Percentiles rank a stretch among this genome's conserved stretches.
These are phyloP conservation scores for Dicranocentrus wangi DNA, from an alignment of 2,888 invertebrate genomes.

Conservation along the genomic window DNA sequence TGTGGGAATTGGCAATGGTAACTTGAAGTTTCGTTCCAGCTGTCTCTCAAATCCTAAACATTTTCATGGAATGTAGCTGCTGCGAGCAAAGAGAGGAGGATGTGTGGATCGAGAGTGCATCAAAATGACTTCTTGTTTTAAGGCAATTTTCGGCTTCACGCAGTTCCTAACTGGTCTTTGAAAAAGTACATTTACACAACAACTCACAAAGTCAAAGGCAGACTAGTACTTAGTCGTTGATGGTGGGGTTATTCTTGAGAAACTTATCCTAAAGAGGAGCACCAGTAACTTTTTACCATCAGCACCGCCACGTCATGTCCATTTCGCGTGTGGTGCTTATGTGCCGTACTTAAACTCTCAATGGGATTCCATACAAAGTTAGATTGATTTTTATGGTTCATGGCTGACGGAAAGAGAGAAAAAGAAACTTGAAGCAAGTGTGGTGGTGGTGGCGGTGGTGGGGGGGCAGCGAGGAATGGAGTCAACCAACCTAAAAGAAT, in stretches of 20 bases:
- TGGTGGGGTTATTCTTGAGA: too few species aligned
- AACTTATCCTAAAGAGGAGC: too few species aligned
- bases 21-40: constrained; percentile 35
- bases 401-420: background rate
- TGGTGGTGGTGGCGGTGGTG: background rate
- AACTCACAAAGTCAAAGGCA: too few species aligned
- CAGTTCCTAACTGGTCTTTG: too few species aligned
- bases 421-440: too few species aligned
- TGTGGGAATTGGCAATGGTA: background rate
- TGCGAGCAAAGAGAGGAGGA: too few species aligned
- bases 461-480: constrained; percentile 23
- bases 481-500: constrained; percentile 29
- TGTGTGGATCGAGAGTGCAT: too few species aligned
- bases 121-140: too few species aligned
- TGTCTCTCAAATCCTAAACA: constrained; percentile 42
- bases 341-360: constrained; percentile 8
- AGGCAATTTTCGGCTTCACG: too few species aligned
- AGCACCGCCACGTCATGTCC: background rate
- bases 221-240: too few species aligned
- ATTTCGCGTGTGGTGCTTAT: background rate
- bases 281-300: too few species aligned
- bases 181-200: too few species aligned
- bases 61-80: constrained; percentile 4
- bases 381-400: constrained; percentile 14
- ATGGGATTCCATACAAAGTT: constrained; percentile 18